Evolutionary conservation across 1,140 invertebrate species (phyloP), one percentile per base, ranked within the genome.

Genomic region (Formica selysi): DNA sequence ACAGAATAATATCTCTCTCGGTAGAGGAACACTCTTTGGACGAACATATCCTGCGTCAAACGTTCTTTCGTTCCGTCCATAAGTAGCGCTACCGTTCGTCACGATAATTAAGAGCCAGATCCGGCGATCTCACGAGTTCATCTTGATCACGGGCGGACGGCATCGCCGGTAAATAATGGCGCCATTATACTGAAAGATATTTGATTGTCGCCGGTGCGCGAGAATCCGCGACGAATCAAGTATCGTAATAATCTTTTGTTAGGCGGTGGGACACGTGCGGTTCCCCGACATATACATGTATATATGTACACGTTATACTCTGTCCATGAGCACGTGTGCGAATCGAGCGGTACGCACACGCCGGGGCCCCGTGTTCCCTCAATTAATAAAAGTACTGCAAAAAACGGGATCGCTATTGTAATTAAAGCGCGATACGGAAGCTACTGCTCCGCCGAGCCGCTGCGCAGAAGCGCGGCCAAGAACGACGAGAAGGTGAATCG

Each of bases 371-470:
- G 70, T 78, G 86, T 89, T 92, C 88, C 86, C 86, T 93, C 90
- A 93, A 93, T 93, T 92, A 93, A 93, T 92, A 93, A 92, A 92
- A 91, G 87, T 91, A 90, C 90, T 79, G 90, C 76, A 91, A 90
- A 91, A 91, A 93, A 94, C 93, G 92, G 94, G 91, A 94, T 90
- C 80, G 84, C 62, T 78, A 88, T 87, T 86, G 92, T 91, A 95
- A 95, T 95, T 94, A 95, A 94, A 93, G 90, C 91, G 91, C 90
- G 89, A 94, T 92, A 92, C 93, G 93, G 93, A 94, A 93, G 91
- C 91, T 89, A 87, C 57, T 67, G 65, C 62, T 79, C 70, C 16
- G 38, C 62, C 59, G 79, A 16, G 51, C 59, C 61, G 44, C 19
- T 62, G 57, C 67, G 67, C 44, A 44, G 68, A 65, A 41, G 38